Conservation (phyloP, 2,797 vertebrate species). For the Gallirallus australis region DNA sequence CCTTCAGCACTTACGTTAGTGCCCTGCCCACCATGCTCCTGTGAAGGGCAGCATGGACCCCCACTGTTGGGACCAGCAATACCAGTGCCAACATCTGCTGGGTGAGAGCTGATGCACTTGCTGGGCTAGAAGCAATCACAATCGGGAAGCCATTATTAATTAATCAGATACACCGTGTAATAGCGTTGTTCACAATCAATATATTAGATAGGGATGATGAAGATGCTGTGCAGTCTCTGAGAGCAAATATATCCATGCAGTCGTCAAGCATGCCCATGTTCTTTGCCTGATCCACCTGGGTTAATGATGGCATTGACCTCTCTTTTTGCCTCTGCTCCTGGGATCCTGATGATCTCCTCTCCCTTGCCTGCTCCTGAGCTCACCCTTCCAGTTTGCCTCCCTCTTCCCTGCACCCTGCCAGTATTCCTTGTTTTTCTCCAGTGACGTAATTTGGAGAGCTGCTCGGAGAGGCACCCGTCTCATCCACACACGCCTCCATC, state of each 20-base stretch:
- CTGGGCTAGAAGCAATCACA: neutral
- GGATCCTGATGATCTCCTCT: neutral
- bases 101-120: neutral
- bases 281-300: neutral
- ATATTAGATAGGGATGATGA: constrained; percentile 29
- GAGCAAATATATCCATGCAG: neutral
- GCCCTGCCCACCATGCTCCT: neutral
- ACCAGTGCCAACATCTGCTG: neutral
- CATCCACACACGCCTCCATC: constrained; percentile 31
- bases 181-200: constrained; percentile 52
- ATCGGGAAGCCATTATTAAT: constrained; percentile 49
- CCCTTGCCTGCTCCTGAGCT: neutral
- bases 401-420: neutral
- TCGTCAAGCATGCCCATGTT: neutral
- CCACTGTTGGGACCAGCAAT: neutral
- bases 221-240: neutral
- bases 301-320: neutral
- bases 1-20: neutral
- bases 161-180: constrained; percentile 14
- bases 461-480: neutral
- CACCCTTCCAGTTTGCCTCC: neutral
- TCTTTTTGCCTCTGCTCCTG: neutral
- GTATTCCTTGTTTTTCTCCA: constrained; percentile 7
- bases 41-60: accelerated
- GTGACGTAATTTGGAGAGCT: neutral